Evolutionary conservation across 2,888 invertebrate species (phyloP), one percentile per base, ranked within the genome.

Genomic region (Polyploca ridens): DNA sequence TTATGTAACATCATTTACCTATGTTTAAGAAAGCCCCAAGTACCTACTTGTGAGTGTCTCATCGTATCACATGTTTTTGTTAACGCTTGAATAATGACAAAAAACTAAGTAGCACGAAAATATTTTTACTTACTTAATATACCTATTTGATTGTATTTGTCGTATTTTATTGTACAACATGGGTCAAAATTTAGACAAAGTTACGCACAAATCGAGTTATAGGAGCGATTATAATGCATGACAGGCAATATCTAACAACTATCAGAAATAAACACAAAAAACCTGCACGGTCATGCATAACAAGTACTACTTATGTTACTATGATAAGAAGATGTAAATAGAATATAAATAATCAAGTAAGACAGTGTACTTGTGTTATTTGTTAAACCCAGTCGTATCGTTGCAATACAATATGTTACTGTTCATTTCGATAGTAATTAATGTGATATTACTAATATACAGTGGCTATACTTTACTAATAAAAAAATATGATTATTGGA

Each of bases 401-500:
- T 41, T 13, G 19, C 11, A 16, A 19, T 44, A 19, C 44, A 61
- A 61, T 5, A 61, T 61, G 61, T 44, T 41, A 14, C 44, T 61
- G 10, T 61, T 19, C 8, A 41, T 61, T 41, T 41, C 54, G 6
- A 54, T 54, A 54, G 0, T 44, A 11, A 61, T 60, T 35, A 38
- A 38, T 38, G 38, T 38, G 38, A 11, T 60, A 60, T 16, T 38
- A 38, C n/a, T 60, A n/a, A 60, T 38, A 16, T 19, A 54, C 19
- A 54, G 35, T n/a, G 38, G 60, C 16, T 60, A 60, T 41, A 19
- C 60, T 11, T 60, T 44, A 33, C 58, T 65, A 14, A 75, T 70
- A 62, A 69, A 33, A 62, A 72, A 69, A 62, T 73, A 71, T 57
- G 70, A 63, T 58, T 77, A 73, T 64, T 77, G 79, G 79, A 70